phyloP scores from a whole-genome alignment of 1,140 invertebrate genomes.

The Caenorhabditis inopinata region DNA sequence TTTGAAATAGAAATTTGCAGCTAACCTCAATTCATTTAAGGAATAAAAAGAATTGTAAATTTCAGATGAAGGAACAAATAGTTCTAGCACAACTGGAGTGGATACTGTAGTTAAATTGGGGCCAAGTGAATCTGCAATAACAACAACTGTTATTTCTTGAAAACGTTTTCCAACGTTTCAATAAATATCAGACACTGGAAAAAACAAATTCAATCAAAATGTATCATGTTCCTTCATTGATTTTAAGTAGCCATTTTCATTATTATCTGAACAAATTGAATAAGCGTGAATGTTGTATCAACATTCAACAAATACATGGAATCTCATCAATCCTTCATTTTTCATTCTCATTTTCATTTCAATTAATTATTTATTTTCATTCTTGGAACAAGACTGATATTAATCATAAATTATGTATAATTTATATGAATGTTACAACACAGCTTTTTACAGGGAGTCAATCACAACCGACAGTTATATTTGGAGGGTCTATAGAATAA shows the following conservation, averaged over 20 bases:
- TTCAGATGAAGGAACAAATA: constrained; percentile 17
- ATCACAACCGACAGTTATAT: background rate
- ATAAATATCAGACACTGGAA: no score
- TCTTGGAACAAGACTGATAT: no score
- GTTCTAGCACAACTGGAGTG: background rate
- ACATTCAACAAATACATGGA: background rate
- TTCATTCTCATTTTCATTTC: background rate
- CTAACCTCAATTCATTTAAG: no score
- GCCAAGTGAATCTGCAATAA: background rate
- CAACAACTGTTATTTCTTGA: background rate
- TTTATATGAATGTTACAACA: background rate
- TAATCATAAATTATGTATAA: no score
- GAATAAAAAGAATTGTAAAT: no score
- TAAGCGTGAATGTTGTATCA: background rate
- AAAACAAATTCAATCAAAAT: no score
- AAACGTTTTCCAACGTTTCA: background rate
- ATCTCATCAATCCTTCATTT: background rate
- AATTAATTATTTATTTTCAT: no score
- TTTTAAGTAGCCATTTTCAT: no score
- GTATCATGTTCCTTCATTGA: no score
- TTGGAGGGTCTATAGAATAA: background rate
- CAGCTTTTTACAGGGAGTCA: background rate
- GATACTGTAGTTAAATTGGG: constrained; percentile 11
- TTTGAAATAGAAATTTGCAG: no score
- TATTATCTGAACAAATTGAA: constrained; percentile 14